phyloP scores from a whole-genome alignment of 1,140 invertebrate species.

The Bombus soroeensis region DNA sequence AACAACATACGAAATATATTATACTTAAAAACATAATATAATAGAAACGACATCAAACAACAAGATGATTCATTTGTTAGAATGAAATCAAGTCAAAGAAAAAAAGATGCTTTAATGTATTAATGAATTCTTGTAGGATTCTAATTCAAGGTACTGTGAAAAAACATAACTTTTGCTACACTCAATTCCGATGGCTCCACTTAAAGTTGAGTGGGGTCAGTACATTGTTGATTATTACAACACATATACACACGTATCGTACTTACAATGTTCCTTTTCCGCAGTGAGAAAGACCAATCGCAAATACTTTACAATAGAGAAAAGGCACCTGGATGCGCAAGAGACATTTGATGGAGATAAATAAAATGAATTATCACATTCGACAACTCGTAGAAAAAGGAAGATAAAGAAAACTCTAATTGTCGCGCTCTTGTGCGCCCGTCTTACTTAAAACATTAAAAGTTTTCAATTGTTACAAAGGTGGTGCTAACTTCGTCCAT shows the following conservation, averaged over 20 bases:
- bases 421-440: conserved; percentile 74
- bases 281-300: conserved; percentile 31
- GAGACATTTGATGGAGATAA: conserved; percentile 72
- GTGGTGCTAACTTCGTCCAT: conserved; percentile 50
- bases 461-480: conserved; percentile 55
- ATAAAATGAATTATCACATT: conserved; percentile 66
- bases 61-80: conserved; percentile 78
- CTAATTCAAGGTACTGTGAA: conserved; percentile 38
- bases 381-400: conserved; percentile 61
- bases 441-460: conserved; percentile 70
- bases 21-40: conserved; percentile 70
- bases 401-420: conserved; percentile 64
- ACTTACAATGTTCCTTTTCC: conserved; percentile 4
- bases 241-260: neutral
- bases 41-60: conserved; percentile 74
- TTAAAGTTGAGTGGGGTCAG: conserved; percentile 74
- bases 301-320: conserved; percentile 32
- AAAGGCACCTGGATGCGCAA: conserved; percentile 72
- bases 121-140: conserved; percentile 16
- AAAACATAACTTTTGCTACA: conserved; percentile 65
- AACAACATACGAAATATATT: conserved; percentile 73
- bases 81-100: conserved; percentile 80
- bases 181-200: conserved; percentile 68
- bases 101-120: conserved; percentile 37
- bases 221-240: conserved; percentile 44